Percentiles rank a stretch among this genome's conserved stretches.
phyloP scores from a whole-genome alignment of 2,888 invertebrate genomes.

The Baccha elongata region DNA sequence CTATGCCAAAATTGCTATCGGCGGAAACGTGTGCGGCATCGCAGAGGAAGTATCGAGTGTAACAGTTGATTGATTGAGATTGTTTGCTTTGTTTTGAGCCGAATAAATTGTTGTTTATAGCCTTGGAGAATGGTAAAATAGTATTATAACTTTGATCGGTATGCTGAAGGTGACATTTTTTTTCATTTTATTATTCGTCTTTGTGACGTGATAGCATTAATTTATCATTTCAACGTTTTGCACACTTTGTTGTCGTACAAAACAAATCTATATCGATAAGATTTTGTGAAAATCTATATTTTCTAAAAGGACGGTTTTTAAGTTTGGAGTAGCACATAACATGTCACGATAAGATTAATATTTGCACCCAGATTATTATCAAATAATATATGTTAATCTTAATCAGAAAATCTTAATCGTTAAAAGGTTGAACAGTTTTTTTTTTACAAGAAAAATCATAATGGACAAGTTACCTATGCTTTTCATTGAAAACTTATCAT shows the following conservation, averaged over 20 bases:
- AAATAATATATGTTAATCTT: no score
- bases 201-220: not conserved
- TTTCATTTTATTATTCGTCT: not conserved
- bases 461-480: no score
- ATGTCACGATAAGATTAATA: no score
- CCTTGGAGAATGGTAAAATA: conserved; percentile 1
- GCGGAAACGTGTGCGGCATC: conserved; percentile 90
- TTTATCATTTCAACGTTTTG: not conserved
- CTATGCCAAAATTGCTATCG: conserved; percentile 89
- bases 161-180: not conserved
- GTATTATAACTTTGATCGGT: conserved; percentile 2
- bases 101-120: conserved; percentile 50
- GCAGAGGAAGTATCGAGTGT: conserved; percentile 87
- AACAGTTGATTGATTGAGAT: conserved; percentile 58
- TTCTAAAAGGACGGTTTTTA: not conserved
- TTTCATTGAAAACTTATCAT: no score
- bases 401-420: no score
- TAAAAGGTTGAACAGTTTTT: no score
- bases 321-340: no score
- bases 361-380: no score
- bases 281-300: not conserved
- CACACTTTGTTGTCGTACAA: not conserved
- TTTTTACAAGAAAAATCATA: no score
- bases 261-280: conserved; percentile 2
- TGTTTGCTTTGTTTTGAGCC: conserved; percentile 27